A percentile compares a stretch with the other conserved stretches of the same genome.
Conservation (phyloP, 2,113 vertebrate genomes). For the Hydrolagus affinis region DNA sequence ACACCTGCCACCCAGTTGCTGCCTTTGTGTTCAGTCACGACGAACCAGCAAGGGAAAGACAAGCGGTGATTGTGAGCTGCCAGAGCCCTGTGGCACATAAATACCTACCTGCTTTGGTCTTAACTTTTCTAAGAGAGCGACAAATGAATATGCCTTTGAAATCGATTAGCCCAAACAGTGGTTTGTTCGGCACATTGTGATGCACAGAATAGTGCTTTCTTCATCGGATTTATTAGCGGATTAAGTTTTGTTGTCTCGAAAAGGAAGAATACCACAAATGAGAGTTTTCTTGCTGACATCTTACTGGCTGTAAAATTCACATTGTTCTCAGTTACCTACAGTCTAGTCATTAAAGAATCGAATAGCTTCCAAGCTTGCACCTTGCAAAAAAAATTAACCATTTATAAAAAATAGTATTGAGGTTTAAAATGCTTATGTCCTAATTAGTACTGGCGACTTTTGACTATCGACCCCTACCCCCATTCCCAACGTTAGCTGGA, state of each 20-base stretch:
- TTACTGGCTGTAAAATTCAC: not conserved
- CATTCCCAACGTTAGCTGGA: no score
- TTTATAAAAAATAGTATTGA: no score
- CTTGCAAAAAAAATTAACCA: no score
- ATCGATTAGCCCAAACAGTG: not conserved
- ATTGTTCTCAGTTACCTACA: not conserved
- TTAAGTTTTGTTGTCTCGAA: not conserved
- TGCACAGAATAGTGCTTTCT: not conserved
- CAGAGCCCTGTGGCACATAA: not conserved
- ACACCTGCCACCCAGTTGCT: not conserved
- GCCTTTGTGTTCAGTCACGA: not conserved
- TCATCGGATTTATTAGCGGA: not conserved
- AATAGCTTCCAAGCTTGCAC: no score
- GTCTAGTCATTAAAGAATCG: no score
- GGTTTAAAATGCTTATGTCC: no score
- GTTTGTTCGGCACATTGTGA: not conserved
- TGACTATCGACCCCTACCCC: no score
- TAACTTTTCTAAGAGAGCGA: not conserved
- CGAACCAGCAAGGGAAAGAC: conserved; percentile 6
- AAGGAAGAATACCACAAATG: not conserved
- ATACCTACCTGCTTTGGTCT: no score
- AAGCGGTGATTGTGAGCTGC: not conserved
- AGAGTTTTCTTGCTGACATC: not conserved
- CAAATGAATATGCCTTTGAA: no score
- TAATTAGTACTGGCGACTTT: no score